These are phyloP conservation scores for Pogonognathellus flavescens DNA, from an alignment of 1,140 invertebrate genomes.

Conservation along the genomic window DNA sequence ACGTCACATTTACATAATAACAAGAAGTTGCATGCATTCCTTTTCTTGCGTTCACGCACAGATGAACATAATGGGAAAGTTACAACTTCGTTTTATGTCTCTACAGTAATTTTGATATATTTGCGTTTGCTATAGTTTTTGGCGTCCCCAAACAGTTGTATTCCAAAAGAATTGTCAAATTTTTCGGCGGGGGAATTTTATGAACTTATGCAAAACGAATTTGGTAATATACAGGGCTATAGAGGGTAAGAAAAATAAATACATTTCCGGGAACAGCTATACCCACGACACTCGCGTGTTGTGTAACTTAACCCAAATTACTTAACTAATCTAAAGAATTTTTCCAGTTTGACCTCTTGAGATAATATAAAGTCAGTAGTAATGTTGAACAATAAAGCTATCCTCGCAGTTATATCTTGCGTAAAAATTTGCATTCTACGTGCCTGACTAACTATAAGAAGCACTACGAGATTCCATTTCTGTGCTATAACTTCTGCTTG, in stretches of 20 bases:
- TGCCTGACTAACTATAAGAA: neutral
- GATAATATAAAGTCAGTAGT: no score
- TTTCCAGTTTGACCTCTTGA: no score
- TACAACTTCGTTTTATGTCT: neutral
- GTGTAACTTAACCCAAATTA: neutral
- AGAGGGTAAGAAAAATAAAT: no score
- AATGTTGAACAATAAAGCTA: no score
- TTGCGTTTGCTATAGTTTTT: neutral
- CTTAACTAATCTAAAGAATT: neutral
- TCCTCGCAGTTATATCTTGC: neutral
- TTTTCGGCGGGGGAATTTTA: no score
- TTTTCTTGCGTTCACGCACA: neutral
- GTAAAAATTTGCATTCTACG: slow-evolving; percentile 16
- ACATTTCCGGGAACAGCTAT: no score
- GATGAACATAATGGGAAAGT: neutral
- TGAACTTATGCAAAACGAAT: no score
- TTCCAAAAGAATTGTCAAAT: no score
- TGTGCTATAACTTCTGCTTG: neutral
- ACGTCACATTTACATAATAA: slow-evolving; percentile 12
- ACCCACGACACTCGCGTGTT: neutral
- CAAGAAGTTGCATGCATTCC: neutral
- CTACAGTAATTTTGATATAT: neutral
- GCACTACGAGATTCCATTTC: slow-evolving; percentile 8
- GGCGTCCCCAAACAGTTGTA: no score
- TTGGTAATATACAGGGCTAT: no score